Conservation (phyloP, 2,888 invertebrate species). For the Lathronympha strigana region DNA sequence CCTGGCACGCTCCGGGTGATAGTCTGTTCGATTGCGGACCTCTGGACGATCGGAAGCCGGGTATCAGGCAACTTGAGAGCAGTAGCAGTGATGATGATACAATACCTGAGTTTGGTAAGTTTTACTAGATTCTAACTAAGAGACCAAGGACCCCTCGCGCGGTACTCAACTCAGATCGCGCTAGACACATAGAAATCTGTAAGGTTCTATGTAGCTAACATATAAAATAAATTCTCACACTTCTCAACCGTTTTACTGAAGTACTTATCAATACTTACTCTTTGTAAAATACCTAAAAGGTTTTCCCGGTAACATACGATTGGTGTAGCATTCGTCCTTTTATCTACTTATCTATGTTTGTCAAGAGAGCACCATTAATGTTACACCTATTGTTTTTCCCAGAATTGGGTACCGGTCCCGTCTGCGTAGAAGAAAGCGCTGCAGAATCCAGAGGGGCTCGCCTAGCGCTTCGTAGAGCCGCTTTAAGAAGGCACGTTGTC, state of each 20-base stretch:
- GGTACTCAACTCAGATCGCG: too few species aligned
- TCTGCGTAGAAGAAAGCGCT: slow-evolving; percentile 72
- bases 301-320: too few species aligned
- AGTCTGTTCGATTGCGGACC: slow-evolving; percentile 76
- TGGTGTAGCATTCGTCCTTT: too few species aligned
- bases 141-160: too few species aligned
- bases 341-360: too few species aligned
- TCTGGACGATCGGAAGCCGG: slow-evolving; percentile 59
- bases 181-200: too few species aligned
- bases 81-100: slow-evolving; percentile 78
- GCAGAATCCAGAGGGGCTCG: slow-evolving; percentile 72
- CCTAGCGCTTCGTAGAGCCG: slow-evolving; percentile 70
- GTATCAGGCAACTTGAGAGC: slow-evolving; percentile 65
- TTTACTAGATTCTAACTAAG: background rate
- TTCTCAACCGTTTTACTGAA: too few species aligned
- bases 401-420: slow-evolving; percentile 67
- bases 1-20: slow-evolving; percentile 82
- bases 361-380: background rate
- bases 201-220: too few species aligned
- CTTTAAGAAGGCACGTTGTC: slow-evolving; percentile 71
- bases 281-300: too few species aligned
- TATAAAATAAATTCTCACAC: too few species aligned
- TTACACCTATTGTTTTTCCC: slow-evolving; percentile 34
- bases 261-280: too few species aligned
- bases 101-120: slow-evolving; percentile 75